A percentile compares a stretch with the other conserved stretches of the same genome.
Conservation (phyloP, 92 coral and sea anemone genomes). For the Zoanthus sociatus region DNA sequence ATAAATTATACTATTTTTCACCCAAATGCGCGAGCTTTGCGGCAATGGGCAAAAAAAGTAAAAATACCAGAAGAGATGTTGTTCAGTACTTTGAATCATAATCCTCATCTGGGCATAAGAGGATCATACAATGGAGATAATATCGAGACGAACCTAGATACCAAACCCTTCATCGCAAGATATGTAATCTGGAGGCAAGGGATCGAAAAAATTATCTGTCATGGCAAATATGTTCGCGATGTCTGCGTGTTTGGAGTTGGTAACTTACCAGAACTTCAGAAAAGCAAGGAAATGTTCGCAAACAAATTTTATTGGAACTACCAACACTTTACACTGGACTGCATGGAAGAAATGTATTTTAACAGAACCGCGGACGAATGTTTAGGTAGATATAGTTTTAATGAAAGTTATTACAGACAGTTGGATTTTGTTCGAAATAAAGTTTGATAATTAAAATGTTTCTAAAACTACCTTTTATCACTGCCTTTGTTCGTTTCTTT, state of each 20-base stretch:
- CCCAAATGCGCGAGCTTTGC: conserved; percentile 53
- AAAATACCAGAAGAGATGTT: conserved; percentile 57
- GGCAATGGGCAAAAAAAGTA: conserved; percentile 56
- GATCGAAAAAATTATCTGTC: not conserved
- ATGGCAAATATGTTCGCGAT: conserved; percentile 11
- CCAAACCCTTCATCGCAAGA: conserved; percentile 13
- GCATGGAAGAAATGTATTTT: conserved; percentile 33
- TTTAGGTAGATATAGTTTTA: conserved; percentile 1
- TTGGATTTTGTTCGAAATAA: conserved; percentile 14
- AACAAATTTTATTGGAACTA: conserved; percentile 49
- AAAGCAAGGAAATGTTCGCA: conserved; percentile 21
- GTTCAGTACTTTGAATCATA: conserved; percentile 54
- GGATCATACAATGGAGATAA: conserved; percentile 1
- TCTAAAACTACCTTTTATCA: too few relatives aligned
- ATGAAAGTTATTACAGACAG: conserved; percentile 13
- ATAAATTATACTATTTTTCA: conserved; percentile 42
- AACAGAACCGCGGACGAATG: conserved; percentile 39
- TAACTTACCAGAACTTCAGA: conserved; percentile 5
- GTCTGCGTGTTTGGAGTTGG: conserved; percentile 46
- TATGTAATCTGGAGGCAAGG: not conserved
- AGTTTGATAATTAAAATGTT: not conserved
- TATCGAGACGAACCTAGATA: conserved; percentile 10
- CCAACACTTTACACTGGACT: conserved; percentile 51
- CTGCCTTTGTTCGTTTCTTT: too few relatives aligned
- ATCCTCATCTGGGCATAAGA: conserved; percentile 41